Conservation (phyloP, 1,140 invertebrate genomes). For the Diorhabda elongata region DNA sequence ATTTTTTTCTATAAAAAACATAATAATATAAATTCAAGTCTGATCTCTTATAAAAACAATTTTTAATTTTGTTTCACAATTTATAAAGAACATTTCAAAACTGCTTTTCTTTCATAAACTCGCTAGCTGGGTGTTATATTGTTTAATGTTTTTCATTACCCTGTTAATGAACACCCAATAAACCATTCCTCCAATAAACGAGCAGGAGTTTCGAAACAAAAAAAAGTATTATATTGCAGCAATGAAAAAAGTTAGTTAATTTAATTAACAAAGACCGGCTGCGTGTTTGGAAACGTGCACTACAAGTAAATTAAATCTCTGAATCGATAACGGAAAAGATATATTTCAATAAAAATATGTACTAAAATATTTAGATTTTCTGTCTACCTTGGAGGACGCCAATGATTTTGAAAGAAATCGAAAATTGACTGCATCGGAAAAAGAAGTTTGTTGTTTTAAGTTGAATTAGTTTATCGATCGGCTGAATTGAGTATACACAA, state of each 20-base stretch:
- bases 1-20: too few species aligned
- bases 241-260: conserved; percentile 19
- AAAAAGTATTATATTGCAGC: conserved; percentile 15
- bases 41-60: not conserved
- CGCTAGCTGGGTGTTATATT: not conserved
- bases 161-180: conserved; percentile 1
- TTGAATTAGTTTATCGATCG: conserved; percentile 28
- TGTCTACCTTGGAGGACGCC: not conserved
- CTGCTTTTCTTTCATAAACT: not conserved
- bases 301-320: conserved; percentile 13
- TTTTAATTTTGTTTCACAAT: conserved; percentile 1
- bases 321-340: conserved; percentile 24
- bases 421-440: conserved; percentile 16
- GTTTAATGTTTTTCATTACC: conserved; percentile 6
- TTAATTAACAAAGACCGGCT: conserved; percentile 12
- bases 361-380: not conserved
- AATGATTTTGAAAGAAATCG: conserved; percentile 15
- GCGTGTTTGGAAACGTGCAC: conserved; percentile 16
- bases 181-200: conserved; percentile 2
- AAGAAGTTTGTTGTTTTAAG: conserved; percentile 24
- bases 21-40: too few species aligned
- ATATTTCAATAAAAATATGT: conserved; percentile 23
- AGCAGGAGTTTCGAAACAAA: conserved; percentile 1
- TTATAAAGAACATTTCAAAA: not conserved
- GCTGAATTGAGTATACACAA: conserved; percentile 25